Evolutionary conservation across 2,888 invertebrate genomes (phyloP), one percentile per base, ranked within the genome.

Genomic region (Epiblema foenella): DNA sequence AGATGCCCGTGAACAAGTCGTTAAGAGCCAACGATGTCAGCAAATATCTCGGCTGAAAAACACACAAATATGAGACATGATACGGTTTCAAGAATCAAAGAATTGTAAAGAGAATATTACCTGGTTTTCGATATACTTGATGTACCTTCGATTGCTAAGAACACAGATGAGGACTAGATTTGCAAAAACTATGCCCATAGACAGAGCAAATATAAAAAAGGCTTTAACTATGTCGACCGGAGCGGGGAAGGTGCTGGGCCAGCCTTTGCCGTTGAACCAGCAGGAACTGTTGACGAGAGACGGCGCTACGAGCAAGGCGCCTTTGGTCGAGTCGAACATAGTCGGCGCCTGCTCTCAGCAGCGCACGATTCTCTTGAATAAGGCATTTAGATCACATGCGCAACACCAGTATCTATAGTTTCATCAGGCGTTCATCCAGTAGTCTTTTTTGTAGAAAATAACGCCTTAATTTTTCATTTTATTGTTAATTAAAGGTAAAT

Each of bases 61-160:
- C 15, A 39, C 24, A 9, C 2, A 15, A 39, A 51, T 11, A 18
- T 64, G 17, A 52, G 42, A 12, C 24, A 11, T 46, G 17, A 52
- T 29, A 18, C 12, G n/a, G 29, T 3, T 11, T 20, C n/a, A 59
- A 46, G 12, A 46, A 12, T 54, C 42, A 58, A 54, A 33, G 56
- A 37, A 20, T 8, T n/a, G 20, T 20, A 8, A 8, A 4, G 15
- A 39, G 46, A 68, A 49, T 79, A 86, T 89, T 88, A 97, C 97
- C 96, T 97, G 97, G 79, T 97, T 96, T 85, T 97, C 97, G 79
- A 98, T 97, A 84, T 97, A 97, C 83, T 97, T 97, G 81, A 97
- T 95, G 86, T 97, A 97, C 75, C 97, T 94, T 65, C 97, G 94
- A 87, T 97, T 97, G 89, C 97, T 98, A 81, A 98, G 95, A 62